A percentile compares a stretch with the other conserved stretches of the same genome.
These are phyloP conservation scores for Zosterops lateralis DNA, from an alignment of 2,113 vertebrate species.

Conservation along the genomic window DNA sequence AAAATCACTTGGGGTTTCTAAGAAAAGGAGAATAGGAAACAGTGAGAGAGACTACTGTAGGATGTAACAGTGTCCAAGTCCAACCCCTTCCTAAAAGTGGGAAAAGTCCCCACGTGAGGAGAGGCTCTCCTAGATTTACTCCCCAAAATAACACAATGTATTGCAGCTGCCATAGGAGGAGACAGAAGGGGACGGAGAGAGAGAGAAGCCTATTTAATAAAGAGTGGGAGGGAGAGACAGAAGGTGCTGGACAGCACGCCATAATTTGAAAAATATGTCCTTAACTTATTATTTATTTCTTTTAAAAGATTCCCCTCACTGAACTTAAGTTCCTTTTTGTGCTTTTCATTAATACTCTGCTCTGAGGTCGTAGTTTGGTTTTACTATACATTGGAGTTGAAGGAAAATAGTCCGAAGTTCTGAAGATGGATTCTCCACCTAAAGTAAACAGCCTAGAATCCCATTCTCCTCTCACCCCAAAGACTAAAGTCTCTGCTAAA, in stretches of 20 bases:
- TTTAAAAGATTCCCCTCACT: slow-evolving; percentile 78
- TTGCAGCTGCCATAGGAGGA: slow-evolving; percentile 78
- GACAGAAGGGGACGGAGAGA: slow-evolving; percentile 48
- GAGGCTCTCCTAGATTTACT: slow-evolving; percentile 70
- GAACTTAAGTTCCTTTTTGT: slow-evolving; percentile 96
- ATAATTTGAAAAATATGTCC: slow-evolving; percentile 77
- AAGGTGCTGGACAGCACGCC: slow-evolving; percentile 74
- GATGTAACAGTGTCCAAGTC: slow-evolving; percentile 70
- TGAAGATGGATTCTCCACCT: slow-evolving; percentile 84
- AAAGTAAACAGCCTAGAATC: slow-evolving; percentile 94
- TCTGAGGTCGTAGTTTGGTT: slow-evolving; percentile 99
- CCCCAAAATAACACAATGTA: slow-evolving; percentile 73
- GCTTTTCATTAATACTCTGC: slow-evolving; percentile 99
- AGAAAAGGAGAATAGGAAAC: slow-evolving; percentile 78
- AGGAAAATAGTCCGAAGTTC: slow-evolving; percentile 87
- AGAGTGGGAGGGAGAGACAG: slow-evolving; percentile 72
- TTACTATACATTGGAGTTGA: slow-evolving; percentile 98
- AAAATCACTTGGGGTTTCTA: slow-evolving; percentile 78
- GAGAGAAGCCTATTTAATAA: slow-evolving; percentile 65
- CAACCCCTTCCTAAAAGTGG: slow-evolving; percentile 63
- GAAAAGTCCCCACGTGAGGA: slow-evolving; percentile 55
- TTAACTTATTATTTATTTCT: slow-evolving; percentile 75
- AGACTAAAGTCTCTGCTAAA: slow-evolving; percentile 95
- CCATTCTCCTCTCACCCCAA: slow-evolving; percentile 81
- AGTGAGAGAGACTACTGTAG: slow-evolving; percentile 70